Conservation (phyloP, 2,888 invertebrate genomes). For the Phragmatobia fuliginosa region DNA sequence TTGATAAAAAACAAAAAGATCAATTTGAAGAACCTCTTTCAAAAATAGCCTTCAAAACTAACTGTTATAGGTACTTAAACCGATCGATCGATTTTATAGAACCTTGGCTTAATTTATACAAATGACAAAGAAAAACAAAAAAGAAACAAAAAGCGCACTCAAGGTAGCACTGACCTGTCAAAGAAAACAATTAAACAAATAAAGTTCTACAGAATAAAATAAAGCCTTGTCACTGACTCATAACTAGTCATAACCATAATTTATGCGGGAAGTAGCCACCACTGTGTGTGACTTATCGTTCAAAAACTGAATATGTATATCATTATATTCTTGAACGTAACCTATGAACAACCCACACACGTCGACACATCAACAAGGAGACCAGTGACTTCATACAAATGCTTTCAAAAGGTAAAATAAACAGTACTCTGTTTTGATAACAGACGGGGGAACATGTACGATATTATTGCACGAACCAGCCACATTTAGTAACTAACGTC, state of each 20-base stretch:
- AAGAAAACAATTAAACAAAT: slow-evolving; percentile 4
- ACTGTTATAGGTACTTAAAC: neutral
- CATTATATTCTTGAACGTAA: slow-evolving; percentile 7
- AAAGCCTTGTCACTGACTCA: slow-evolving; percentile 6
- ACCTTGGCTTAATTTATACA: neutral
- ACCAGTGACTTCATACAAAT: slow-evolving; percentile 41
- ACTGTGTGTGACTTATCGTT: slow-evolving; percentile 20
- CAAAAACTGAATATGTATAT: slow-evolving; percentile 15
- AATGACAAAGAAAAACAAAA: neutral
- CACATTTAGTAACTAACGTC: slow-evolving; percentile 15
- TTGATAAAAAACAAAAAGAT: too few species aligned
- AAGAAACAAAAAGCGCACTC: neutral
- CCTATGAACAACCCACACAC: slow-evolving; percentile 40
- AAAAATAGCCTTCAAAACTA: too few species aligned
- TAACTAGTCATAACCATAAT: neutral
- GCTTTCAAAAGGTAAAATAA: slow-evolving; percentile 53
- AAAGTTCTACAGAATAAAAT: slow-evolving; percentile 1
- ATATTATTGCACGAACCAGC: slow-evolving; percentile 29
- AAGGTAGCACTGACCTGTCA: neutral
- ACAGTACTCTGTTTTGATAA: slow-evolving; percentile 59
- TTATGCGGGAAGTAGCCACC: slow-evolving; percentile 16
- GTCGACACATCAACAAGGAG: slow-evolving; percentile 31
- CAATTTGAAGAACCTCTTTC: too few species aligned
- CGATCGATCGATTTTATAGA: neutral
- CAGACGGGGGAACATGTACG: slow-evolving; percentile 38